Conservation (phyloP, 2,113 vertebrate species). For the Onychorhynchus coronatus region DNA sequence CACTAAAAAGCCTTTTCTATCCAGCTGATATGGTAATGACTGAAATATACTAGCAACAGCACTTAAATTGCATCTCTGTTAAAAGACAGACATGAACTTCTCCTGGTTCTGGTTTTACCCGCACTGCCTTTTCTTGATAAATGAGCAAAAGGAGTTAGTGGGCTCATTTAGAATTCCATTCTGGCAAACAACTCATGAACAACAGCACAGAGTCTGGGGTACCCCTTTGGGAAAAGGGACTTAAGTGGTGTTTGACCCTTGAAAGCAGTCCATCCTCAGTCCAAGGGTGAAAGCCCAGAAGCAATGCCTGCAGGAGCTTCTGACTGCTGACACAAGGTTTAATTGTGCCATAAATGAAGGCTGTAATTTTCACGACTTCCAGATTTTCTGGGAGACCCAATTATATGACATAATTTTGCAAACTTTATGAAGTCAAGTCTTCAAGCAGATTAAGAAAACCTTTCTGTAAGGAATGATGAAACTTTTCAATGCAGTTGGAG, state of each 20-base stretch:
- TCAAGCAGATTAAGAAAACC: background rate
- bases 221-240: background rate
- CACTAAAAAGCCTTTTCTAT: conserved; percentile 22
- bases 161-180: background rate
- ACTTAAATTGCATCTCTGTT: background rate
- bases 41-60: background rate
- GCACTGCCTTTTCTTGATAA: background rate
- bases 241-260: background rate
- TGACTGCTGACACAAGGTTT: background rate
- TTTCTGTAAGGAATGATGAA: background rate
- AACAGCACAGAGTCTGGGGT: background rate
- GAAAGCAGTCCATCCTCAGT: background rate
- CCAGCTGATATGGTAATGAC: background rate
- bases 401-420: background rate
- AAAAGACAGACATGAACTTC: background rate
- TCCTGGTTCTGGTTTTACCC: background rate
- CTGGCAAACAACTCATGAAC: background rate
- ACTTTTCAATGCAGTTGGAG: background rate
- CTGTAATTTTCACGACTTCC: background rate
- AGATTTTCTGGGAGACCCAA: background rate
- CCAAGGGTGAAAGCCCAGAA: background rate
- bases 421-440: background rate
- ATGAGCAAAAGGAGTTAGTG: background rate
- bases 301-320: background rate
- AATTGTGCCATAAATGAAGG: background rate